Evolutionary conservation across 1,140 invertebrate genomes (phyloP).

Genomic region (Drosophila gunungcola): DNA sequence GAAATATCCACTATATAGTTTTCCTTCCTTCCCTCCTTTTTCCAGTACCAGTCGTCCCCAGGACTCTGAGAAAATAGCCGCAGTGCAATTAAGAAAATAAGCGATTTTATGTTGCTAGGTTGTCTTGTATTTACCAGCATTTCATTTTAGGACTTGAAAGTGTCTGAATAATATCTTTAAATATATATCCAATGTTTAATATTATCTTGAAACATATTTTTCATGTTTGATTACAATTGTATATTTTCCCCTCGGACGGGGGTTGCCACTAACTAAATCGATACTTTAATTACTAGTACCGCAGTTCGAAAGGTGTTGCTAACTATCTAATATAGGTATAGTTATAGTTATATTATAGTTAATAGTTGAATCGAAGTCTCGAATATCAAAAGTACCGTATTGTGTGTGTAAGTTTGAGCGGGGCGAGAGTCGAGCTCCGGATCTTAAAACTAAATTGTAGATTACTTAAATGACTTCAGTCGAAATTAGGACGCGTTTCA

Average conservation of each 20-base stretch:
- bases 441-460: slow-evolving; percentile 37
- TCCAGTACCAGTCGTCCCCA: not conserved
- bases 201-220: slow-evolving; percentile 9
- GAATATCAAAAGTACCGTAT: slow-evolving; percentile 59
- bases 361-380: slow-evolving; percentile 44
- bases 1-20: not conserved
- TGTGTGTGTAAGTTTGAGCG: slow-evolving; percentile 32
- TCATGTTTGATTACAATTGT: slow-evolving; percentile 37
- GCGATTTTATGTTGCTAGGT: not conserved
- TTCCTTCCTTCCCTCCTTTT: not conserved
- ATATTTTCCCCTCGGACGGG: slow-evolving; percentile 31
- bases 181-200: slow-evolving; percentile 5
- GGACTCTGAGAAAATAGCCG: not conserved
- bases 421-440: slow-evolving; percentile 9
- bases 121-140: slow-evolving; percentile 30
- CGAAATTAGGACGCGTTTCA: slow-evolving; percentile 73
- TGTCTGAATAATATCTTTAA: slow-evolving; percentile 22
- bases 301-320: slow-evolving; percentile 29
- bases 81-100: not conserved
- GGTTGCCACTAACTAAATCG: slow-evolving; percentile 45
- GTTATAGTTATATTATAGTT: slow-evolving; percentile 14
- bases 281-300: slow-evolving; percentile 30
- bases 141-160: slow-evolving; percentile 10
- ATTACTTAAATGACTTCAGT: slow-evolving; percentile 72
- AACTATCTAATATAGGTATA: slow-evolving; percentile 42